These are phyloP conservation scores for Drosophila auraria DNA, from an alignment of 1,140 invertebrate genomes.

Conservation along the genomic window DNA sequence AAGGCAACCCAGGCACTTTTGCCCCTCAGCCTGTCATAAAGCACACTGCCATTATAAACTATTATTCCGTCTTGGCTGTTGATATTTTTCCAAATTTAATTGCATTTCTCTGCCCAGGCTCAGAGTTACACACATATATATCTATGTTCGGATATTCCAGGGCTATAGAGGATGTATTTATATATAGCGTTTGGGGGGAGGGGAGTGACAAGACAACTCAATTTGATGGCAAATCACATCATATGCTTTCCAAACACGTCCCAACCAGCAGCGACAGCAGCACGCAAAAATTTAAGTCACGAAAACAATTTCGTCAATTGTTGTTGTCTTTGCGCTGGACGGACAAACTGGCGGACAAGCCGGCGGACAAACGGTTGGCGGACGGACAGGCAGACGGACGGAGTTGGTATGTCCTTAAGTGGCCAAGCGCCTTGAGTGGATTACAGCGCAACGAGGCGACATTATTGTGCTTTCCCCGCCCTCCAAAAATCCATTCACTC, in stretches of 20 bases:
- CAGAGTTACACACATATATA: conserved; percentile 4
- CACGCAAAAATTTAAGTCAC: conserved; percentile 84
- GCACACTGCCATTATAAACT: conserved; percentile 72
- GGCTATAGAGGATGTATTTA: not conserved
- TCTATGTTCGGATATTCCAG: conserved; percentile 5
- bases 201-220: conserved; percentile 67
- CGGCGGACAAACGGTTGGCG: not conserved
- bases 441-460: conserved; percentile 71
- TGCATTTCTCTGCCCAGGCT: conserved; percentile 68
- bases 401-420: conserved; percentile 39
- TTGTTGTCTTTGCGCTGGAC: conserved; percentile 56
- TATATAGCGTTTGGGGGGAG: not conserved
- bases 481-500: conserved; percentile 6
- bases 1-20: conserved; percentile 73
- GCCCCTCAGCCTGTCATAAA: conserved; percentile 50
- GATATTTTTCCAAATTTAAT: conserved; percentile 84
- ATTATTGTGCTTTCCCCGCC: conserved; percentile 52
- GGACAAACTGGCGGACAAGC: conserved; percentile 29
- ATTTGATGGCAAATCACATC: conserved; percentile 84
- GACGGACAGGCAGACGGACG: conserved; percentile 14
- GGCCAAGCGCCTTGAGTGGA: conserved; percentile 65
- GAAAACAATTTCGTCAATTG: conserved; percentile 85
- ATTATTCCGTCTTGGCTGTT: conserved; percentile 78
- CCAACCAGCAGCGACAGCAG: conserved; percentile 55
- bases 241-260: conserved; percentile 85